Base-by-base conservation (phyloP, 1,140 invertebrate species). In the Anastrepha ludens region DNA sequence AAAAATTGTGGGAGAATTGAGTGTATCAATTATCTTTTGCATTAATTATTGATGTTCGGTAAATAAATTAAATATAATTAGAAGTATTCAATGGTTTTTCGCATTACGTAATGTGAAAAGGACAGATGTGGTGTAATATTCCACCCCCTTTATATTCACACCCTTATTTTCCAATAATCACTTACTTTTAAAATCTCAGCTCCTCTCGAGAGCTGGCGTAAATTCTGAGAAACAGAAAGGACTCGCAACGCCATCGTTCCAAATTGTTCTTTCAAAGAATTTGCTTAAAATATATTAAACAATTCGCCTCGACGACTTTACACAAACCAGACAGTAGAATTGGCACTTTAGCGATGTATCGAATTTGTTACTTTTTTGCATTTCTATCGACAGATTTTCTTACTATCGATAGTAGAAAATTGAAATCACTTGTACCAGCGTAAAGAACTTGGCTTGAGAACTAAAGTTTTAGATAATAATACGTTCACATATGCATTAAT, bases 261-360 rank as follows among this genome's bases (percentile, higher is more conserved):
- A 55, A 55, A 89, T 88, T 58, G 64, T 86, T 91, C 81, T 88
- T 90, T 88, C 87, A 85, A 86, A 13, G 60, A 29, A 86, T 99
- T 99, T 98, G 98, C 98, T 89, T 98, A 98, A 70, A 99, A 99
- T 94, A 99, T 99, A 94, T 99, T 99, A 99, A 98, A 99, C 94
- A 99, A 98, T 94, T 99, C 99, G 15, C 99, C 94, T 98, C 97
- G 47, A 55, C 74, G 86, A 87, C 67, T 29, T 85, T 70, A 20
- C 47, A 81, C 11, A 7, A 81, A 81, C 74, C 47, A 81, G 74
- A 81, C 50, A 81, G 47, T 29, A 47, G 6, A 81, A 74, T 44
- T 44, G 67, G 41, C 39, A 41, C 11, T 74, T 17, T 55, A 13
- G 29, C 29, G 29, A 29, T 29, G 29, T 29, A 29, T 29, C 29